phyloP scores from a whole-genome alignment of 2,113 vertebrate species.

The Neotoma lepida region DNA sequence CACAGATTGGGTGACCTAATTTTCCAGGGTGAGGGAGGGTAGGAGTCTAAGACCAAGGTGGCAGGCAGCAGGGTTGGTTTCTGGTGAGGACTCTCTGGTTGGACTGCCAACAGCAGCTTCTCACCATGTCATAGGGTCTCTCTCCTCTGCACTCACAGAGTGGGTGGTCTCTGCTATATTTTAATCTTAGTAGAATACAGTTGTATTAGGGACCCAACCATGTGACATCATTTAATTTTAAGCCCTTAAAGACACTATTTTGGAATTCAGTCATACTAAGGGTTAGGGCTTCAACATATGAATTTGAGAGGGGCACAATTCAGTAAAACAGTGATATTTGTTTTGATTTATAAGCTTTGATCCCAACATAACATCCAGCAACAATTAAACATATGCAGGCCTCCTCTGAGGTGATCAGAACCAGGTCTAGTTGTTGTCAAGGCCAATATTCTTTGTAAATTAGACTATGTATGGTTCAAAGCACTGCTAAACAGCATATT shows the following conservation, averaged over 20 bases:
- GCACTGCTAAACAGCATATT: background rate
- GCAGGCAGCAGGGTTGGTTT: background rate
- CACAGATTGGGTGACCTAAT: background rate
- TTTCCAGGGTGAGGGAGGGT: background rate
- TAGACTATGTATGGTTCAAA: background rate
- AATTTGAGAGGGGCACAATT: background rate
- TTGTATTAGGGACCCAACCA: background rate
- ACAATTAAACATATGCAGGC: background rate
- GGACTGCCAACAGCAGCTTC: fast-evolving
- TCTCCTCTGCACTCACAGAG: background rate
- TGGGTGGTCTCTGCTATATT: background rate
- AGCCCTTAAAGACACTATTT: background rate
- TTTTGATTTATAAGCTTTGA: slow-evolving; percentile 17
- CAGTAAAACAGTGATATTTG: background rate
- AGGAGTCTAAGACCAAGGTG: background rate
- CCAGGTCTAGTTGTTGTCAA: background rate
- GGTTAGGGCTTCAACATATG: background rate
- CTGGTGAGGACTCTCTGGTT: background rate
- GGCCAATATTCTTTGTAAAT: background rate
- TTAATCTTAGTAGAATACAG: background rate
- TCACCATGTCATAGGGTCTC: background rate
- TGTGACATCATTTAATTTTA: background rate
- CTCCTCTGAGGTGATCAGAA: background rate
- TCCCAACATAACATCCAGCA: background rate
- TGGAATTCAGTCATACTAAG: background rate